These are phyloP conservation scores for Leucania comma DNA, from an alignment of 2,888 invertebrate species.

Conservation along the genomic window DNA sequence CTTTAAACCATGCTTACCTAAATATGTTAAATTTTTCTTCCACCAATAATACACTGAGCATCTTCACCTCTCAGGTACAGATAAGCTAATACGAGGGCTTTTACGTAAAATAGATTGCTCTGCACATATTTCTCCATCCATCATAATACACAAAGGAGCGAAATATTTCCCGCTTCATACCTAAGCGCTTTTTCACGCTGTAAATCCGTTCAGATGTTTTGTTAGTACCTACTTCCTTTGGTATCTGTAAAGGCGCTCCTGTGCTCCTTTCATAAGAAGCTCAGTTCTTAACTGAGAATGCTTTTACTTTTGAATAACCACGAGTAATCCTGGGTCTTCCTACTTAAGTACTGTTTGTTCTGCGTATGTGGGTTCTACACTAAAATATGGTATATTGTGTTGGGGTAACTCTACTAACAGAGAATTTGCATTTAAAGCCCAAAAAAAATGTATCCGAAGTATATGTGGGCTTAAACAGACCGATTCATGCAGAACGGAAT, in stretches of 20 bases:
- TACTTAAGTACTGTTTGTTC: too few species aligned
- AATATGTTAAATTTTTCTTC: neutral
- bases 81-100: slow-evolving; percentile 10
- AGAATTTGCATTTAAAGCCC: too few species aligned
- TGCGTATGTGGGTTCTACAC: too few species aligned
- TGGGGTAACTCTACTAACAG: too few species aligned
- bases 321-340: neutral
- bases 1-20: neutral
- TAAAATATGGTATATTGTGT: too few species aligned
- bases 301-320: slow-evolving; percentile 4
- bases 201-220: slow-evolving; percentile 21
- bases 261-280: slow-evolving; percentile 7
- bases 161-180: neutral
- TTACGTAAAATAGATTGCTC: slow-evolving; percentile 10
- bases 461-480: too few species aligned
- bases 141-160: slow-evolving; percentile 22
- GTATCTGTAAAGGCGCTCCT: slow-evolving; percentile 5
- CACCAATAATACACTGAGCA: neutral
- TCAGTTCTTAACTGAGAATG: neutral
- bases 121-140: slow-evolving; percentile 5
- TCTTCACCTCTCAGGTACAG: neutral
- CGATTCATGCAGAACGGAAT: too few species aligned
- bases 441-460: too few species aligned
- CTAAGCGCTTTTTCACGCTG: slow-evolving; percentile 15
- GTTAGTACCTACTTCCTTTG: slow-evolving; percentile 9